Conservation (phyloP, 2,797 vertebrate species). For the Thamnophis elegans region DNA sequence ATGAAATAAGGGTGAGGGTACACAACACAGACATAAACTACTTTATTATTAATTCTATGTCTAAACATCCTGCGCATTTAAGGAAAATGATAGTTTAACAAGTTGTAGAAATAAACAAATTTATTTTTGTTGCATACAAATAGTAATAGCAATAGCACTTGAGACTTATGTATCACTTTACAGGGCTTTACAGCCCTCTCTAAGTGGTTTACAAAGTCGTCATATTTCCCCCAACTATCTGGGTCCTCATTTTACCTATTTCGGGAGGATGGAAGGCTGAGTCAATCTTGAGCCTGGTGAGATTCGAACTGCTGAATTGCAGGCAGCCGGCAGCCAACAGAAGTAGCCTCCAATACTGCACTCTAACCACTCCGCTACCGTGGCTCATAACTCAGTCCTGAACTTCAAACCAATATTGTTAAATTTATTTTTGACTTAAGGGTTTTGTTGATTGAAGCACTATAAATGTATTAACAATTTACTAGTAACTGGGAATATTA, state of each 20-base stretch:
- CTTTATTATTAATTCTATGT: neutral
- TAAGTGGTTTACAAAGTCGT: too few relatives aligned
- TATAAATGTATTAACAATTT: neutral
- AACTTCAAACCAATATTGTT: neutral
- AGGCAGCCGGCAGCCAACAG: too few relatives aligned
- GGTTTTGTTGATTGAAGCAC: neutral
- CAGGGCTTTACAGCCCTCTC: too few relatives aligned
- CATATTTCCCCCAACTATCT: too few relatives aligned
- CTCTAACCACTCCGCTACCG: too few relatives aligned
- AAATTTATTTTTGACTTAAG: neutral
- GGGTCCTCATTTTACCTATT: too few relatives aligned
- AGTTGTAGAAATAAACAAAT: neutral
- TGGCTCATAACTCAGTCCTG: neutral
- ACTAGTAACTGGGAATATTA: neutral
- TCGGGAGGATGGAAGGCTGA: too few relatives aligned
- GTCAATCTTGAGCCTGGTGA: too few relatives aligned
- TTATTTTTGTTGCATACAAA: neutral
- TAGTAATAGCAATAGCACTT: too few relatives aligned
- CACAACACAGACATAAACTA: neutral
- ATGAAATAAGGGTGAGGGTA: neutral
- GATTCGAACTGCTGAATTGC: too few relatives aligned
- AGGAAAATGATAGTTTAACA: neutral
- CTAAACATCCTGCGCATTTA: neutral
- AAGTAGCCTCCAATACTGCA: too few relatives aligned
- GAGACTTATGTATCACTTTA: too few relatives aligned